phyloP scores from a whole-genome alignment of 2,797 vertebrate species.

The Cyclopterus lumpus region DNA sequence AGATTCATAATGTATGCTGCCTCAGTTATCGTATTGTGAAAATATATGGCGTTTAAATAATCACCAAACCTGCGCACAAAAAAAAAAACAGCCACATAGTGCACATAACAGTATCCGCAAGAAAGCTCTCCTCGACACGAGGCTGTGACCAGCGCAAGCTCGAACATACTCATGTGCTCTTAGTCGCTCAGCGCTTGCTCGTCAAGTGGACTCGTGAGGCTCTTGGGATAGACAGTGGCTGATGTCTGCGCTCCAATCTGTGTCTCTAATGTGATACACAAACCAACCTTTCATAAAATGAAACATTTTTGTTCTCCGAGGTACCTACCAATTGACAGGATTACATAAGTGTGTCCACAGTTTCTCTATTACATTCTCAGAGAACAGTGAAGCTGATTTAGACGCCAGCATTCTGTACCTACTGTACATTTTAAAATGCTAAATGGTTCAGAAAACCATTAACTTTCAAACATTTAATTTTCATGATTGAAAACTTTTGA shows the following conservation, averaged over 20 bases:
- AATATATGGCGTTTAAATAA: background rate
- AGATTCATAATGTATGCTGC: no score
- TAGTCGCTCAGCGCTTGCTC: background rate
- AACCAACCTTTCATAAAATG: background rate
- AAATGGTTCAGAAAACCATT: background rate
- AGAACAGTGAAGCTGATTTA: background rate
- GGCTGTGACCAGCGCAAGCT: background rate
- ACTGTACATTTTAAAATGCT: background rate
- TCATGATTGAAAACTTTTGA: background rate
- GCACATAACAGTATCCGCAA: background rate
- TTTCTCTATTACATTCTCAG: background rate
- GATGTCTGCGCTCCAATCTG: background rate
- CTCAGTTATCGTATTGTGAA: background rate
- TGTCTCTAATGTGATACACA: no score
- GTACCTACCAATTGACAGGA: background rate
- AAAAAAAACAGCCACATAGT: background rate
- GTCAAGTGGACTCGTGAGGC: background rate
- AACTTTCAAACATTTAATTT: background rate
- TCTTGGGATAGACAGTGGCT: background rate
- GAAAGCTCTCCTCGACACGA: background rate
- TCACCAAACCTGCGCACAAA: background rate
- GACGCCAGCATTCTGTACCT: background rate
- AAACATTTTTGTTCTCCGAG: background rate
- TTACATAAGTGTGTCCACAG: background rate
- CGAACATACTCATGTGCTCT: background rate